Conservation (phyloP, 2,888 invertebrate genomes). For the Blastobasis adustella region DNA sequence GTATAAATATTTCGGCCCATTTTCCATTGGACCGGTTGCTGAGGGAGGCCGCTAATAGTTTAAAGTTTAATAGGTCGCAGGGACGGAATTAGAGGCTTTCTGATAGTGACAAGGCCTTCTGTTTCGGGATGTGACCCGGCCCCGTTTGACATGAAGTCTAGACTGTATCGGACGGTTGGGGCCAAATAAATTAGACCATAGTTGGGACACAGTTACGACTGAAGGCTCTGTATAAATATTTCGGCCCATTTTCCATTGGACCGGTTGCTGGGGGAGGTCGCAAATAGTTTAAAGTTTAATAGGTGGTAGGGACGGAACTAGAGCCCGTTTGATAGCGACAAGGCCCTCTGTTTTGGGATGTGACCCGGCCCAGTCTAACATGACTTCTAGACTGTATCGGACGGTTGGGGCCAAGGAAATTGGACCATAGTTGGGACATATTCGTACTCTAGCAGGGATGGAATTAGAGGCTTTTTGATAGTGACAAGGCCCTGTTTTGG, state of each 20-base stretch:
- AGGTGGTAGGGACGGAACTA: slow-evolving; percentile 27
- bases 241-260: slow-evolving; percentile 11
- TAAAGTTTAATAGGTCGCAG: slow-evolving; percentile 39
- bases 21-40: slow-evolving; percentile 9
- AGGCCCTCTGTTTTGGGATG: slow-evolving; percentile 1
- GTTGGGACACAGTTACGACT: not conserved
- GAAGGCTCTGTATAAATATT: slow-evolving; percentile 9
- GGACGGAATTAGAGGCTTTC: slow-evolving; percentile 13
- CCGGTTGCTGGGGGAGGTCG: slow-evolving; percentile 11
- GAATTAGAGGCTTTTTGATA: no score
- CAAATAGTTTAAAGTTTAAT: slow-evolving; percentile 31
- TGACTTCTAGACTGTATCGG: not conserved
- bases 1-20: slow-evolving; percentile 12
- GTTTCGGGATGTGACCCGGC: not conserved
- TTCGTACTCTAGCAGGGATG: no score
- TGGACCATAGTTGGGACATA: no score
- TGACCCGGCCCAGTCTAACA: not conserved
- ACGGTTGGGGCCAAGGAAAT: no score
- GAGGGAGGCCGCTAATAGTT: slow-evolving; percentile 17
- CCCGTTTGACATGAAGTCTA: not conserved
- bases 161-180: no score
- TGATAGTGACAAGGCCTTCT: slow-evolving; percentile 6
- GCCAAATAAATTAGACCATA: no score
- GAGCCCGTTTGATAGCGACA: slow-evolving; percentile 9
- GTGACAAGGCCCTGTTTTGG: no score